Conservation (phyloP, 2,113 vertebrate genomes). For the Dissostichus mawsoni region DNA sequence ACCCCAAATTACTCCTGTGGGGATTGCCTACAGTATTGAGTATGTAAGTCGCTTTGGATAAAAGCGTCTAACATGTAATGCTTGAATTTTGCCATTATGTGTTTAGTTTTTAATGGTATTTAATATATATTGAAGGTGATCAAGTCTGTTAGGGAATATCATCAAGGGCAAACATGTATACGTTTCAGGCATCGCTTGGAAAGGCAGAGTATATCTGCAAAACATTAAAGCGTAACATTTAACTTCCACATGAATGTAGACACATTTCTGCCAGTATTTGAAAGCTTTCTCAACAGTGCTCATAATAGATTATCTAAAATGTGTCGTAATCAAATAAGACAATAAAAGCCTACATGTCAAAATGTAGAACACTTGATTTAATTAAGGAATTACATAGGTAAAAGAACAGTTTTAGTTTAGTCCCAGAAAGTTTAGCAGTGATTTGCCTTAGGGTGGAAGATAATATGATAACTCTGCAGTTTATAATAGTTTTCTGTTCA, state of each 20-base stretch:
- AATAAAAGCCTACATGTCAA: not conserved
- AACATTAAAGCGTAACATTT: not conserved
- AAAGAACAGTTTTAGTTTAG: not conserved
- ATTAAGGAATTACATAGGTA: not conserved
- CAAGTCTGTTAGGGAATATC: not conserved
- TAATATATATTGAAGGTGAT: not conserved
- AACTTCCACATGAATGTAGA: not conserved
- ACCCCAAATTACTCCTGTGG: too few species aligned
- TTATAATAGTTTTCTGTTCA: constrained; percentile 19
- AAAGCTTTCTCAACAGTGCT: not conserved
- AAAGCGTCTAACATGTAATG: too few species aligned
- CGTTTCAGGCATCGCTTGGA: not conserved
- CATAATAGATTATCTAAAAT: not conserved
- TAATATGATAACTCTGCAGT: constrained; percentile 16
- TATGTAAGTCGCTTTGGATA: too few species aligned
- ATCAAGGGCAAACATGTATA: not conserved
- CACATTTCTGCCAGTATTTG: not conserved
- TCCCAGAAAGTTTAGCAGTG: not conserved
- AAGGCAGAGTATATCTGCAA: not conserved
- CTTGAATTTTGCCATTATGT: not conserved
- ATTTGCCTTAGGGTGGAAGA: constrained; percentile 3
- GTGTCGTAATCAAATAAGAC: too few species aligned
- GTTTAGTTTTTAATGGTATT: not conserved
- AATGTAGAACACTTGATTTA: not conserved
- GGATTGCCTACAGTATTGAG: too few species aligned